Evolutionary conservation across 2,797 vertebrate genomes (phyloP), one percentile per base, ranked within the genome.

Genomic region (Myotis daubentonii): DNA sequence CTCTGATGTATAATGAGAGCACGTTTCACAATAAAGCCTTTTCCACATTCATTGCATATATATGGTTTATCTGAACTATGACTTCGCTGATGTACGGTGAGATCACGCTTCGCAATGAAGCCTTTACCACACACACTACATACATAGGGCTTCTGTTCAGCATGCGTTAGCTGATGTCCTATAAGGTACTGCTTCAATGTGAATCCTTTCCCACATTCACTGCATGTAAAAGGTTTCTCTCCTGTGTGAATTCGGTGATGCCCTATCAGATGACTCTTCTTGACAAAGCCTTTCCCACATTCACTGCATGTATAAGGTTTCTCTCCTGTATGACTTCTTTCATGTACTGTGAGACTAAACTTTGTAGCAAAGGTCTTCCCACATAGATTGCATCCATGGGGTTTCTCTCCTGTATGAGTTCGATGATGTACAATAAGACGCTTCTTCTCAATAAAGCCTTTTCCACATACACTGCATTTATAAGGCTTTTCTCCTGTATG

Each of bases 401-500:
- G 95, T 79, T 95, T 89, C 76, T 90, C 76, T 76, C 95, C 86
- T 10, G 74, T 92, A n/a, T 96, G 95, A 92, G 62, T 95, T 74
- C 23, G 76, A 36, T 74, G 81, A 51, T 96, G 94, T 71, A 82
- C 82, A 94, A 78, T 47, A 20, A 96, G 94, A 41, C 6, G n/a
- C 36, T 71, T 93, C 20, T 87, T 93, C 44, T 83, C 94, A 38
- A 71, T 75, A 89, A 97, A 98, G 19, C 90, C 25, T 74, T 97
- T 97, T 51, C 92, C 96, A 33, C 96, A 97, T 71, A 96, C 92
- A 0, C 15, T 95, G 28, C 97, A 98, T 4, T 36, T 90, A 68
- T 95, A 97, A 15, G 92, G 94, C 13, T 96, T 97, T 60, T 97
- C 95, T 51, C 97, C 97, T 97, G 97, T 44, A 62, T 97, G 96